Conservation (phyloP, 2,113 vertebrate species). For the Tursiops truncatus region DNA sequence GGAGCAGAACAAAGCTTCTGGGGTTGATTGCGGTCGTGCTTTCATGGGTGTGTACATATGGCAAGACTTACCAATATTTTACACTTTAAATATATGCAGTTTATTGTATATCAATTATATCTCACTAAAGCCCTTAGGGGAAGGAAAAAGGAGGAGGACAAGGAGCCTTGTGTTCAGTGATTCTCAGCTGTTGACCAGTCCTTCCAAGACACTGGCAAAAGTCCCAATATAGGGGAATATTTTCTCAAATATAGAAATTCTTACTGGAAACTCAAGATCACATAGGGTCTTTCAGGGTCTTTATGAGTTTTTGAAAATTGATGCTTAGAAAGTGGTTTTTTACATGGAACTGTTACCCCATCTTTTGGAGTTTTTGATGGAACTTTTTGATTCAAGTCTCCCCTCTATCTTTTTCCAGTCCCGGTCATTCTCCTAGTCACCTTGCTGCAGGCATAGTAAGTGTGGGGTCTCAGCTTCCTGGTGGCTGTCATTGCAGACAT, state of each 20-base stretch:
- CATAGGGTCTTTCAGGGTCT: not conserved
- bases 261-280: not conserved
- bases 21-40: not conserved
- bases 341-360: not conserved
- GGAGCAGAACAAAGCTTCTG: not conserved
- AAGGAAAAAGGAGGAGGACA: not conserved
- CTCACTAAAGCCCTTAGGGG: not conserved
- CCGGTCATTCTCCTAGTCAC: not conserved
- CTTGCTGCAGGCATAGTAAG: not conserved
- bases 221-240: not conserved
- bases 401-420: not conserved
- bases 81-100: not conserved
- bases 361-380: not conserved
- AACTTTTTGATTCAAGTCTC: not conserved
- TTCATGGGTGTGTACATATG: not conserved
- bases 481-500: not conserved
- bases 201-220: not conserved
- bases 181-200: not conserved
- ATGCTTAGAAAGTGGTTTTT: not conserved
- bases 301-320: not conserved
- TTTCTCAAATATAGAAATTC: slow-evolving; percentile 7
- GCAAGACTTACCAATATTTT: not conserved
- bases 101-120: not conserved
- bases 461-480: not conserved
- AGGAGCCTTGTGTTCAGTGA: not conserved